Percentiles rank a stretch among this genome's conserved stretches.
Evolutionary conservation across 2,113 vertebrate genomes (phyloP).

Genomic region (Heterotis niloticus): DNA sequence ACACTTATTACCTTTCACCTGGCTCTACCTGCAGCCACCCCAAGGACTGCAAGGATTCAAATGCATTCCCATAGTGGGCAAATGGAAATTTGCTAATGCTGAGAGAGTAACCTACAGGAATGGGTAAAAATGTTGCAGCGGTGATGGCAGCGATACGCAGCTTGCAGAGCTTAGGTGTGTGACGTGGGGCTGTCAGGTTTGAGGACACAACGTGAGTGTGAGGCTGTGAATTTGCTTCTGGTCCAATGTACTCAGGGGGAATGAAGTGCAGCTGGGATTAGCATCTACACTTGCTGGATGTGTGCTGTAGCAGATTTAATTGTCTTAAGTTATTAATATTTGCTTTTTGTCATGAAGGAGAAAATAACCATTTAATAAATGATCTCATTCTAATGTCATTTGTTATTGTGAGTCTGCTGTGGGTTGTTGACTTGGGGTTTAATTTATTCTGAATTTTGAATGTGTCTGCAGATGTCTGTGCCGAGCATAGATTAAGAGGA

Average conservation of each 20-base stretch:
- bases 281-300: neutral
- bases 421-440: neutral
- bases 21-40: too few relatives aligned
- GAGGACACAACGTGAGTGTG: neutral
- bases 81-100: too few relatives aligned
- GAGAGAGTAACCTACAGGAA: too few relatives aligned
- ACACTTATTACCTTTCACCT: too few relatives aligned
- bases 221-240: neutral
- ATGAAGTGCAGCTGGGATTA: neutral
- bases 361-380: constrained; percentile 6
- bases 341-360: constrained; percentile 5
- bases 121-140: too few relatives aligned
- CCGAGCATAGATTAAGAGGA: neutral
- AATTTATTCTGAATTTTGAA: neutral
- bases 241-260: constrained; percentile 10
- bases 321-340: neutral
- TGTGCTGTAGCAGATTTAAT: neutral
- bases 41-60: too few relatives aligned
- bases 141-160: too few relatives aligned
- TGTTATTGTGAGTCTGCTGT: neutral
- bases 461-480: neutral
- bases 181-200: neutral
- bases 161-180: neutral
- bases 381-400: neutral
- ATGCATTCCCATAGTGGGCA: too few relatives aligned